A percentile compares a stretch with the other conserved stretches of the same genome.
Conservation (phyloP, 2,888 invertebrate species). For the Hirtodrosophila trivittata region DNA sequence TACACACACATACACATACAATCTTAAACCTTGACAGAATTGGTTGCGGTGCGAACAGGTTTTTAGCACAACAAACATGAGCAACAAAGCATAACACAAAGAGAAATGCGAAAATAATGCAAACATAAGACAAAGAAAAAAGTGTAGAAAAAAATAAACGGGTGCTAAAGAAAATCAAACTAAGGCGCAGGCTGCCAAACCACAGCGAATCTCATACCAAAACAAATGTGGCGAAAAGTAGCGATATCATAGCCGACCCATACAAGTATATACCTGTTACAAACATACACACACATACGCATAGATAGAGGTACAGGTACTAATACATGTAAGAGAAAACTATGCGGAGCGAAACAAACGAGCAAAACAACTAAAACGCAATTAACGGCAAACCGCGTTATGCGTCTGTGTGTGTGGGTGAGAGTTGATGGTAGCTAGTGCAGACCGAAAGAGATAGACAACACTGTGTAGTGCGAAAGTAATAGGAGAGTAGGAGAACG, state of each 20-base stretch:
- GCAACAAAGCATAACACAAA: conserved; percentile 37
- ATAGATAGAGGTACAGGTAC: background rate
- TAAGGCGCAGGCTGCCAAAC: conserved; percentile 47
- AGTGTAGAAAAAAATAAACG: conserved; percentile 2
- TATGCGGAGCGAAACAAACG: conserved; percentile 67
- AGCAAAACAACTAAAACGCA: conserved; percentile 77
- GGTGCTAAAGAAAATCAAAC: conserved; percentile 28
- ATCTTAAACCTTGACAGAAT: conserved; percentile 58
- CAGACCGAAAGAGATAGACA: conserved; percentile 10
- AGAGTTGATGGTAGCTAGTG: conserved; percentile 8
- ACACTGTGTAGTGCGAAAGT: conserved; percentile 28
- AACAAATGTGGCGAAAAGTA: conserved; percentile 58
- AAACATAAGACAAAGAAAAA: conserved; percentile 37
- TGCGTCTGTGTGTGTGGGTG: conserved; percentile 16
- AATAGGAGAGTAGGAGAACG: conserved; percentile 1
- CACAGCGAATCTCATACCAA: conserved; percentile 60
- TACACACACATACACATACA: conserved; percentile 34
- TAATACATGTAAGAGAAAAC: conserved; percentile 34
- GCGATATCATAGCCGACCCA: no score
- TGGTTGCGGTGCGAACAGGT: conserved; percentile 59
- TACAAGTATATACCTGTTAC: background rate
- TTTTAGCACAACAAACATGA: conserved; percentile 43
- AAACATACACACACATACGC: conserved; percentile 14
- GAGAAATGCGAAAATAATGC: conserved; percentile 63
- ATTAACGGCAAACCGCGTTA: conserved; percentile 46